Evolutionary conservation across 2,888 invertebrate genomes (phyloP).

Genomic region (Thereva unica): DNA sequence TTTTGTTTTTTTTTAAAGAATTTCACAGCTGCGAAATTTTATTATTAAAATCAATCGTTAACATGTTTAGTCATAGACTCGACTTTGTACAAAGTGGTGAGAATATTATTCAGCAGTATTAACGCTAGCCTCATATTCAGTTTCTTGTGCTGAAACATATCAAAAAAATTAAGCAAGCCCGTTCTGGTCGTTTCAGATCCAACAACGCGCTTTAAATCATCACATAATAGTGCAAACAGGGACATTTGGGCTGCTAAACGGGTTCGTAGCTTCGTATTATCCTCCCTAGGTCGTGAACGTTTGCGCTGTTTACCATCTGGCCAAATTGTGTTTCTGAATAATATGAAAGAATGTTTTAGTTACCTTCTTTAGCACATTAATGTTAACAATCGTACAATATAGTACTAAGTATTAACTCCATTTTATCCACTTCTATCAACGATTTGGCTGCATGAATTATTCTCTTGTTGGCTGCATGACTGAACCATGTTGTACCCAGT

Average conservation of each 20-base stretch:
- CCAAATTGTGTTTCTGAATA: constrained; percentile 64
- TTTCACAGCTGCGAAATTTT: background rate
- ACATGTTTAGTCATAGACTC: constrained; percentile 45
- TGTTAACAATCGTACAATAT: constrained; percentile 40
- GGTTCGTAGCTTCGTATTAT: constrained; percentile 64
- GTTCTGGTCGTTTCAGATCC: constrained; percentile 64
- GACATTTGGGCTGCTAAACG: constrained; percentile 76
- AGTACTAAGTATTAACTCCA: constrained; percentile 62
- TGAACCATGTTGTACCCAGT: constrained; percentile 59
- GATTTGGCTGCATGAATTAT: constrained; percentile 79
- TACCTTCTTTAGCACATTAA: background rate
- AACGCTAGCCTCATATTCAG: constrained; percentile 64
- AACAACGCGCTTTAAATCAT: constrained; percentile 65
- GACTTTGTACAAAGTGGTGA: constrained; percentile 60
- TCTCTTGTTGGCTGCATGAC: constrained; percentile 79
- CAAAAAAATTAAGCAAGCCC: constrained; percentile 63
- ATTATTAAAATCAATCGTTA: constrained; percentile 19
- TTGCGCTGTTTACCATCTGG: constrained; percentile 59
- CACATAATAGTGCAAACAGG: constrained; percentile 72
- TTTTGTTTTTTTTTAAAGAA: background rate
- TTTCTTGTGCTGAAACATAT: constrained; percentile 64
- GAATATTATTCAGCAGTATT: constrained; percentile 64
- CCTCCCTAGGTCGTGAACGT: constrained; percentile 42
- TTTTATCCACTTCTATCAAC: constrained; percentile 76
- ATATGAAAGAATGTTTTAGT: background rate